These are phyloP conservation scores for Cepaea nemoralis DNA, from an alignment of 1,140 invertebrate genomes.

Conservation along the genomic window DNA sequence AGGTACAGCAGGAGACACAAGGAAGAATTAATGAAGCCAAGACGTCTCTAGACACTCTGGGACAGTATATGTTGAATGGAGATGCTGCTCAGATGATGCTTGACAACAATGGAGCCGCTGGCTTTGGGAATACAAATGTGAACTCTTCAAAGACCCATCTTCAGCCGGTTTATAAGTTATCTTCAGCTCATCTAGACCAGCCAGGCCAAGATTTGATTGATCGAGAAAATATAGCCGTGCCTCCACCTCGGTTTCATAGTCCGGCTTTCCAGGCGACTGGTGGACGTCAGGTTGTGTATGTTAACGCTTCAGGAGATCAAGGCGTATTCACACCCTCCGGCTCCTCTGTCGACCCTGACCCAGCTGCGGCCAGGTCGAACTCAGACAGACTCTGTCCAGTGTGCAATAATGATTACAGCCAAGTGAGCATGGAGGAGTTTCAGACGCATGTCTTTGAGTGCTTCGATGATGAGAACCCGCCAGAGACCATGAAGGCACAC, in stretches of 20 bases:
- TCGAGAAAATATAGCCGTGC: not conserved
- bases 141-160: not conserved
- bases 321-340: not conserved
- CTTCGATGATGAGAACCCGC: conserved; percentile 54
- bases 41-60: not conserved
- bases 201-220: not conserved
- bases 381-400: conserved; percentile 55
- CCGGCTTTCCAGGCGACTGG: not conserved
- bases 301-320: not conserved
- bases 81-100: not conserved
- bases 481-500: conserved; percentile 47
- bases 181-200: not conserved
- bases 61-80: not conserved
- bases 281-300: not conserved
- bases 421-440: conserved; percentile 58
- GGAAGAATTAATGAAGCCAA: not conserved
- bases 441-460: conserved; percentile 63
- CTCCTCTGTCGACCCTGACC: not conserved
- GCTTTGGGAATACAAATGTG: not conserved
- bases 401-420: conserved; percentile 54
- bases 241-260: not conserved
- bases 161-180: not conserved
- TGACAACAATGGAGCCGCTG: not conserved
- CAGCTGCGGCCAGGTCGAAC: not conserved
- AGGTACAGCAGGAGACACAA: not conserved